Conservation (phyloP, 2,113 vertebrate species). For the Poecilia latipinna region DNA sequence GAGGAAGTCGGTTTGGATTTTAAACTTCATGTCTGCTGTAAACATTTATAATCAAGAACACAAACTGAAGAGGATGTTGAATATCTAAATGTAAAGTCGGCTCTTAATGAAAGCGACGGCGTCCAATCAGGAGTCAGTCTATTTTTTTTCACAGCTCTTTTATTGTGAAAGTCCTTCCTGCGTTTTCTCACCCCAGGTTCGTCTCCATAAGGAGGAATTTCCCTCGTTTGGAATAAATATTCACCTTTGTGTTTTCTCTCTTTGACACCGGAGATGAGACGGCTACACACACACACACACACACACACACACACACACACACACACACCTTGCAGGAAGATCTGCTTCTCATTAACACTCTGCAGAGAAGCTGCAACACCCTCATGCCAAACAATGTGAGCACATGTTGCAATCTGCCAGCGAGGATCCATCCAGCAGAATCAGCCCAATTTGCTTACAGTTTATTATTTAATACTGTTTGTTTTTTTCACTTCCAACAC, state of each 20-base stretch:
- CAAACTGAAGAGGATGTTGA: background rate
- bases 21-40: slow-evolving; percentile 48
- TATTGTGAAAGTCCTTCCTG: slow-evolving; percentile 29
- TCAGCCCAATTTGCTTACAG: slow-evolving; percentile 29
- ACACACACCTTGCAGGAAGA: slow-evolving; percentile 34
- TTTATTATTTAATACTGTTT: slow-evolving; percentile 45
- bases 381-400: background rate
- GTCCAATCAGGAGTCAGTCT: slow-evolving; percentile 17
- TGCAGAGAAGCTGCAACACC: background rate
- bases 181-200: slow-evolving; percentile 21
- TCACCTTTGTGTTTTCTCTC: slow-evolving; percentile 60
- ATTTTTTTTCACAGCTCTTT: slow-evolving; percentile 9
- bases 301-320: slow-evolving; percentile 4
- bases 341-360: slow-evolving; percentile 61
- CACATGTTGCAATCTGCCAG: slow-evolving; percentile 22
- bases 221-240: slow-evolving; percentile 69
- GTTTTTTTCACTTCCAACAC: slow-evolving; percentile 28
- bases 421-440: slow-evolving; percentile 39
- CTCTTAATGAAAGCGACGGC: background rate
- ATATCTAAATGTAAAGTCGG: background rate
- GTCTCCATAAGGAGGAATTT: slow-evolving; percentile 62
- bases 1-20: slow-evolving; percentile 38
- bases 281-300: slow-evolving; percentile 6
- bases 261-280: slow-evolving; percentile 63
- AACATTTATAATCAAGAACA: slow-evolving; percentile 6